Conservation (phyloP, 2,113 vertebrate species). For the Lampris incognitus region DNA sequence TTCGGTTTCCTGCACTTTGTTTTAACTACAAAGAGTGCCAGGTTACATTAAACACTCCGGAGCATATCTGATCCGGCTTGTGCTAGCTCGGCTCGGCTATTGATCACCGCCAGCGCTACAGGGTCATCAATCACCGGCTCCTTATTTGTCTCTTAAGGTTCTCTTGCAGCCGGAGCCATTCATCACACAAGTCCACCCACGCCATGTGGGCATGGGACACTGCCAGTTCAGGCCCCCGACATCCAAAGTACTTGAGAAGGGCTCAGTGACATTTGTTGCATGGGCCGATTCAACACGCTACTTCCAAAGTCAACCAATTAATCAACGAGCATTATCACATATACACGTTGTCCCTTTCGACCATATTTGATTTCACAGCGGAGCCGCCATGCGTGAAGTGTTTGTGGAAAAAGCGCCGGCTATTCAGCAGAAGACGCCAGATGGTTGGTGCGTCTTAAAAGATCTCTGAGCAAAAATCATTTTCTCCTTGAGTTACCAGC, state of each 20-base stretch:
- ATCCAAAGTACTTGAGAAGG: background rate
- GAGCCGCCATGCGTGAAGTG: no score
- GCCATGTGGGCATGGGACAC: background rate
- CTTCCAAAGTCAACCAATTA: no score
- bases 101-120: constrained; percentile 10
- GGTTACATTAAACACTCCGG: background rate
- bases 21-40: background rate
- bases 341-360: no score
- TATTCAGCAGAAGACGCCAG: no score
- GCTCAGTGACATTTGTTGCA: no score
- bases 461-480: no score
- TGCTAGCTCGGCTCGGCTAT: constrained; percentile 15
- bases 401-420: no score
- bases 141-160: background rate
- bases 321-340: no score
- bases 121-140: constrained; percentile 7
- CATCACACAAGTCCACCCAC: constrained; percentile 2
- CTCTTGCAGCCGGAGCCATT: background rate
- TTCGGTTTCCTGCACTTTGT: background rate
- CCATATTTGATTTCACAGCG: no score
- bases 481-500: no score
- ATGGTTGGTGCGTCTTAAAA: no score
- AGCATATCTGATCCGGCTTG: background rate
- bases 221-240: background rate
- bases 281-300: no score